phyloP scores from a whole-genome alignment of 2,113 vertebrate species.

The Atherinomorus stipes region DNA sequence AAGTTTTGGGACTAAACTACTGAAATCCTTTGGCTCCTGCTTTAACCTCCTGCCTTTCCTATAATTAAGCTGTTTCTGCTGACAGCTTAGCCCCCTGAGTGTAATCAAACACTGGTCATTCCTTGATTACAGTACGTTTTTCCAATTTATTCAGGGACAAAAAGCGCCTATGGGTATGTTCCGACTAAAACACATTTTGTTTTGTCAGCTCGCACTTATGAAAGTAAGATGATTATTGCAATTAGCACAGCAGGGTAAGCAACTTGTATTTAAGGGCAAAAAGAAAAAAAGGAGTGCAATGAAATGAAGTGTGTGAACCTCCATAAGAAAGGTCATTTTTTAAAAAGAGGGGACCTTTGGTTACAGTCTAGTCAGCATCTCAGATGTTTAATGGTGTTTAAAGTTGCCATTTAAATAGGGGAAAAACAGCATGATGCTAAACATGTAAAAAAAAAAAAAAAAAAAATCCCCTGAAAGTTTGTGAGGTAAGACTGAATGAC shows the following conservation, averaged over 20 bases:
- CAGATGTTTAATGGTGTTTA: slow-evolving; percentile 46
- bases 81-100: slow-evolving; percentile 52
- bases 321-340: slow-evolving; percentile 27
- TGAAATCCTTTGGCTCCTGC: slow-evolving; percentile 57
- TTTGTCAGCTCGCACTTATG: slow-evolving; percentile 36
- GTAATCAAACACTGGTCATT: slow-evolving; percentile 24
- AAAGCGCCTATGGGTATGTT: slow-evolving; percentile 46
- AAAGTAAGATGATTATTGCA: slow-evolving; percentile 24
- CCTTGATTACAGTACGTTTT: slow-evolving; percentile 57
- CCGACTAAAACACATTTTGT: slow-evolving; percentile 30
- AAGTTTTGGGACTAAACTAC: slow-evolving; percentile 40
- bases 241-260: slow-evolving; percentile 33
- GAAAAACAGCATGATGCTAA: slow-evolving; percentile 45
- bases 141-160: slow-evolving; percentile 44
- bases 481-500: slow-evolving; percentile 38
- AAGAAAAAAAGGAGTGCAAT: slow-evolving; percentile 11
- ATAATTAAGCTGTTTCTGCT: slow-evolving; percentile 67
- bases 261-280: slow-evolving; percentile 14
- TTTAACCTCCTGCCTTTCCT: slow-evolving; percentile 51
- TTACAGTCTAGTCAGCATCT: slow-evolving; percentile 33
- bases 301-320: slow-evolving; percentile 36
- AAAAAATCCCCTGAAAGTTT: slow-evolving; percentile 46
- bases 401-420: slow-evolving; percentile 33
- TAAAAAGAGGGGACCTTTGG: slow-evolving; percentile 11
- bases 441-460: slow-evolving; percentile 44